phyloP scores from a whole-genome alignment of 2,113 vertebrate genomes.

The Suricata suricatta region DNA sequence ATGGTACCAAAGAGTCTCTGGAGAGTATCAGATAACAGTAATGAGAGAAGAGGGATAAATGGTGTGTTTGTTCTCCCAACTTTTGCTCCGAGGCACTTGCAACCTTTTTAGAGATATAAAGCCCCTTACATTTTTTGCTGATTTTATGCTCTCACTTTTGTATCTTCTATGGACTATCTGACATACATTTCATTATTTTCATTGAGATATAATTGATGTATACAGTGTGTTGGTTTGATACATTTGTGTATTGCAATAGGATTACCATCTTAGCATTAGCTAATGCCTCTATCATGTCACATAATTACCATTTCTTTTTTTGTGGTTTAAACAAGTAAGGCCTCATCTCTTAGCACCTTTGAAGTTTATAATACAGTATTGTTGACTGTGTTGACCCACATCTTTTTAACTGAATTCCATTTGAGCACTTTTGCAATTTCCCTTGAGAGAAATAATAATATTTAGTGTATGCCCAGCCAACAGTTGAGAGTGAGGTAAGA shows the following conservation, averaged over 20 bases:
- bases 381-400: neutral
- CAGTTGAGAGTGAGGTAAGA: neutral
- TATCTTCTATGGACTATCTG: neutral
- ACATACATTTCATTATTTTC: neutral
- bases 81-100: neutral
- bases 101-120: neutral
- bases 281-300: neutral
- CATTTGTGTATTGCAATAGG: neutral
- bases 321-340: neutral
- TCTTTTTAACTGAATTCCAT: neutral
- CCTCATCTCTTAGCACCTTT: neutral
- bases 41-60: neutral
- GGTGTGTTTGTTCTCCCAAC: neutral
- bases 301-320: neutral
- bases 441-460: neutral
- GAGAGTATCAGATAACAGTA: neutral
- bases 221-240: neutral
- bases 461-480: neutral
- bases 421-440: neutral
- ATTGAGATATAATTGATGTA: neutral
- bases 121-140: neutral
- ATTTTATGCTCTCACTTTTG: neutral
- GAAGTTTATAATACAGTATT: neutral
- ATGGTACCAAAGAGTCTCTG: neutral
- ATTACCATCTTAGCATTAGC: neutral